Evolutionary conservation across 2,797 vertebrate genomes (phyloP).

Genomic region (Erpetoichthys calabaricus): DNA sequence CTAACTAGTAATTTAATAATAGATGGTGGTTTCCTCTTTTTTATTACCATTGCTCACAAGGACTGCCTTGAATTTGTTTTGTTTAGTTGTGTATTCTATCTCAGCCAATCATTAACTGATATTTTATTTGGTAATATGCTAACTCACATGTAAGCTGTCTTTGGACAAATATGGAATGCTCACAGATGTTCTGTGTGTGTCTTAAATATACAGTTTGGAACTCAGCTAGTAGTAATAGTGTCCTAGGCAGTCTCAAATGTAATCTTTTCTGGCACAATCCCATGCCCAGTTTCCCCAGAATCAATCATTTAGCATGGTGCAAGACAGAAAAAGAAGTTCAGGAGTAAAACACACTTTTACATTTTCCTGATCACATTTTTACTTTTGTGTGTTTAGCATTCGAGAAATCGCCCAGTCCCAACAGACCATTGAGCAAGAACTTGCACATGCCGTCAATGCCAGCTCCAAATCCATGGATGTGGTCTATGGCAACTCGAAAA

Average conservation of each 20-base stretch:
- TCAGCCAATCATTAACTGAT: no score
- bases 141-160: no score
- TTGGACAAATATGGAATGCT: no score
- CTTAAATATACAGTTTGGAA: no score
- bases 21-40: no score
- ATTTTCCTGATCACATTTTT: background rate
- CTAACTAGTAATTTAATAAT: no score
- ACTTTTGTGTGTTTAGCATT: slow-evolving; percentile 52
- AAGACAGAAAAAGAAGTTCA: background rate
- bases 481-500: slow-evolving; percentile 74
- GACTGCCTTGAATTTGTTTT: no score
- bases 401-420: slow-evolving; percentile 79
- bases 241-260: background rate
- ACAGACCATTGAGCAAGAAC: slow-evolving; percentile 81
- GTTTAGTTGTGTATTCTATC: no score
- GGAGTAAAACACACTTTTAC: background rate
- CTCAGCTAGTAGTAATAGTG: no score
- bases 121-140: no score
- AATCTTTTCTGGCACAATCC: slow-evolving; percentile 1
- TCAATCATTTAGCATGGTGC: background rate
- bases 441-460: slow-evolving; percentile 92
- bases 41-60: no score
- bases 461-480: slow-evolving; percentile 89
- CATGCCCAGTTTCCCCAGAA: slow-evolving; percentile 3
- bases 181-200: no score